Evolutionary conservation across 2,888 invertebrate species (phyloP), one percentile per base, ranked within the genome.

Genomic region (Loripinus fragilis): DNA sequence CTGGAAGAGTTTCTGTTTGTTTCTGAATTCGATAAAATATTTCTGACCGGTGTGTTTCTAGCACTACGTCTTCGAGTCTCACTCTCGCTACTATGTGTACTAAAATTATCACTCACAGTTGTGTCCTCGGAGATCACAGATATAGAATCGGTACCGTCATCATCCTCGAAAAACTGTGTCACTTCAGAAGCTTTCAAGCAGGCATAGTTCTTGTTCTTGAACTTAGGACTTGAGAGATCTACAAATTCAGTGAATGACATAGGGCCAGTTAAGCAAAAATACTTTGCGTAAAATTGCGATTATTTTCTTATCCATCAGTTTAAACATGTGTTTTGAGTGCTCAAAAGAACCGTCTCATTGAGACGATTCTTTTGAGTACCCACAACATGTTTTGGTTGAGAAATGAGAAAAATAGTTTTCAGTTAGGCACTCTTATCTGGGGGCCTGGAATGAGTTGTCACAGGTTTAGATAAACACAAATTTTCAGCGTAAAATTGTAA

Each of bases 151-250:
- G 60, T 28, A 23, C 80, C 76, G 20, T 73, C 83, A 74, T 86
- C 82, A 65, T 88, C 86, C 33, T 83, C 81, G 77, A 89, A 78
- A 33, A 89, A 76, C 72, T 77, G 80, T 2, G 85, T 81, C 1
- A 90, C 89, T 73, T 87, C 84, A 35, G 81, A 78, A 12, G 81
- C 75, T 48, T 83, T 89, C 68, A 84, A 80, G 73, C 80, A 83
- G 2, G 76, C 75, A 68, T 76, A 83, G 52, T 80, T 85, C 41
- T 35, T 72, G 30, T 72, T 67, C 52, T 55, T 76, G 25, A 66
- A 35, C 45, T 66, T 70, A 7, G 84, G 84, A 74, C 80, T 79
- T 38, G 75, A 33, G 2, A 71, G 28, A 81, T 81, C 82, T 81
- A 42, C 41, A 33, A 64, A 68, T 45, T 15, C 38, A 38, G 38